Evolutionary conservation across 2,888 invertebrate species (phyloP).

Genomic region (Stegophylla sp.): DNA sequence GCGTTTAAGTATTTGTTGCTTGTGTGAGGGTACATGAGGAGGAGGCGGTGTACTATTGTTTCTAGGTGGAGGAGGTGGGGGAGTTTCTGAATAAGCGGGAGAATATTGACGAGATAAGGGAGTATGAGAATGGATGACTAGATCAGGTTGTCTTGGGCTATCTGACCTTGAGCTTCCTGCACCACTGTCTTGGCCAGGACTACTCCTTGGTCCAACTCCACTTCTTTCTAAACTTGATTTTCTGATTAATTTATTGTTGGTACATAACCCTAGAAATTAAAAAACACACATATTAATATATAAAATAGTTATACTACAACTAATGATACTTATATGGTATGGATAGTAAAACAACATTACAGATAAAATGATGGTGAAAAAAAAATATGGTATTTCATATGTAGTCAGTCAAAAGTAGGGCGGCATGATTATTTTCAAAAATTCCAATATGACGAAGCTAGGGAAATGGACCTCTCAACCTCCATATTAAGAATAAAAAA

Average conservation of each 20-base stretch:
- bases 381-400: no score
- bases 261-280: slow-evolving; percentile 60
- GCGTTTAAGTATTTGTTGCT: slow-evolving; percentile 77
- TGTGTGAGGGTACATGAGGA: slow-evolving; percentile 70
- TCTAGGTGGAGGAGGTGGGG: slow-evolving; percentile 77
- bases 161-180: slow-evolving; percentile 89
- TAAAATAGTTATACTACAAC: background rate
- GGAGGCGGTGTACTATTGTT: slow-evolving; percentile 72
- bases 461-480: no score
- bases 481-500: no score
- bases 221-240: slow-evolving; percentile 90
- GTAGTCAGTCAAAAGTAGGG: no score
- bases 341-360: background rate
- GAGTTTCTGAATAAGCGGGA: slow-evolving; percentile 71
- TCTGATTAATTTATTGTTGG: slow-evolving; percentile 73
- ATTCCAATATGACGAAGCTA: no score
- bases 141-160: slow-evolving; percentile 74
- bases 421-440: no score
- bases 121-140: slow-evolving; percentile 68
- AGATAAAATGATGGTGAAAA: no score
- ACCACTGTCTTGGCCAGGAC: slow-evolving; percentile 83
- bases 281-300: slow-evolving; percentile 11
- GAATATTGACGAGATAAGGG: slow-evolving; percentile 78
- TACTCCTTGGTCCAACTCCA: slow-evolving; percentile 77
- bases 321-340: no score